Conservation (phyloP, 2,888 invertebrate species). For the Acleris sparsana region DNA sequence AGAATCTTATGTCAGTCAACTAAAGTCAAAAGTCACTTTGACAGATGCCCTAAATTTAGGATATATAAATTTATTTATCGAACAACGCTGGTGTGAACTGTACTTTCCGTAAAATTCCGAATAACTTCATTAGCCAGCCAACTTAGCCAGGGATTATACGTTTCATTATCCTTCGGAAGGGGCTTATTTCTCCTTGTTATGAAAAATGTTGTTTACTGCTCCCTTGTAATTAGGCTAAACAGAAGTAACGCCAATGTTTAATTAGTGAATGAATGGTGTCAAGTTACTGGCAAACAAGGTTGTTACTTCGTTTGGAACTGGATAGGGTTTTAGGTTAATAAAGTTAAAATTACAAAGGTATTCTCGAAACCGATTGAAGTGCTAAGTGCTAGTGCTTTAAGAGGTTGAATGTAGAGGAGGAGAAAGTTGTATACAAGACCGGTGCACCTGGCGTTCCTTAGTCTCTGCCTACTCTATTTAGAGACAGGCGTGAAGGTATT, state of each 20-base stretch:
- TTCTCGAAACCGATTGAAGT: no score
- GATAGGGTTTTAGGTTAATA: background rate
- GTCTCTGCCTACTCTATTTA: no score
- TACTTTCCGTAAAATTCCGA: conserved; percentile 1
- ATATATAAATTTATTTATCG: no score
- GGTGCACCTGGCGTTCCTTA: no score
- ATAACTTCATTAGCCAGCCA: conserved; percentile 26
- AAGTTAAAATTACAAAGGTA: no score
- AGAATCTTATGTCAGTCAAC: no score
- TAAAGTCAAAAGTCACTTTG: no score
- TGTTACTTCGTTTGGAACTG: background rate
- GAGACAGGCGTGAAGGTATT: no score
- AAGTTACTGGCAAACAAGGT: conserved; percentile 13
- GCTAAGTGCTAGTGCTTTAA: no score
- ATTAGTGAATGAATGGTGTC: conserved; percentile 16
- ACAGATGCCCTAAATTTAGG: no score
- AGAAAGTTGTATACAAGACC: no score
- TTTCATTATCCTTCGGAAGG: conserved; percentile 26
- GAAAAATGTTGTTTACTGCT: conserved; percentile 30
- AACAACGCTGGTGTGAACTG: background rate
- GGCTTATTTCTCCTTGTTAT: conserved; percentile 29
- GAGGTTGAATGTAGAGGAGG: no score
- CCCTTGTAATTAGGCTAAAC: conserved; percentile 9
- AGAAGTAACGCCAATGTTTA: conserved; percentile 18
- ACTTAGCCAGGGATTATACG: conserved; percentile 18